These are phyloP conservation scores for Tortricodes alternella DNA, from an alignment of 2,888 invertebrate species.

Conservation along the genomic window DNA sequence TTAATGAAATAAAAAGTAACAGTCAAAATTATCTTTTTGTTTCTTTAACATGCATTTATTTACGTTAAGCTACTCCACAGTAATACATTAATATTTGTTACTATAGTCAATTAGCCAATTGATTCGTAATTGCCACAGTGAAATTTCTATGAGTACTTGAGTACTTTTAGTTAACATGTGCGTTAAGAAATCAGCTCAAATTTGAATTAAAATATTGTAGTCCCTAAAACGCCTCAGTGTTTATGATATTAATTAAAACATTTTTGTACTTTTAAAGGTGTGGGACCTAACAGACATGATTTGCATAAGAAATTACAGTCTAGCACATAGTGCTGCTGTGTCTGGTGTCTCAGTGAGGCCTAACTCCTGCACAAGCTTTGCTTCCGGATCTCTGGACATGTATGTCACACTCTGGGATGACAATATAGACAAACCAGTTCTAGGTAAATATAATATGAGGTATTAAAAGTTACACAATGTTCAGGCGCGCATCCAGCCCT, in stretches of 20 bases:
- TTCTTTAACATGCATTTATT: no score
- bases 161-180: no score
- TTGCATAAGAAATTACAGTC: constrained; percentile 67
- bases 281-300: constrained; percentile 77
- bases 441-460: constrained; percentile 49
- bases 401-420: constrained; percentile 82
- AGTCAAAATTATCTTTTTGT: no score
- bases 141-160: no score
- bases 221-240: neutral
- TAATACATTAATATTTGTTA: no score
- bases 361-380: constrained; percentile 68
- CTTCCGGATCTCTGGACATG: constrained; percentile 80
- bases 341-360: constrained; percentile 76
- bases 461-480: neutral
- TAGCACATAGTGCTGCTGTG: constrained; percentile 75
- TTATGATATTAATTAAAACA: neutral
- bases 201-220: neutral
- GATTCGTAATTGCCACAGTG: no score
- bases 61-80: no score
- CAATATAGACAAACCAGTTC: constrained; percentile 54
- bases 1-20: no score
- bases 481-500: neutral
- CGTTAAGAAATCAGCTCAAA: no score
- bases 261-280: constrained; percentile 54
- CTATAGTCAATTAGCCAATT: no score